phyloP scores from a whole-genome alignment of 2,888 invertebrate species.

The Latrodectus hesperus region DNA sequence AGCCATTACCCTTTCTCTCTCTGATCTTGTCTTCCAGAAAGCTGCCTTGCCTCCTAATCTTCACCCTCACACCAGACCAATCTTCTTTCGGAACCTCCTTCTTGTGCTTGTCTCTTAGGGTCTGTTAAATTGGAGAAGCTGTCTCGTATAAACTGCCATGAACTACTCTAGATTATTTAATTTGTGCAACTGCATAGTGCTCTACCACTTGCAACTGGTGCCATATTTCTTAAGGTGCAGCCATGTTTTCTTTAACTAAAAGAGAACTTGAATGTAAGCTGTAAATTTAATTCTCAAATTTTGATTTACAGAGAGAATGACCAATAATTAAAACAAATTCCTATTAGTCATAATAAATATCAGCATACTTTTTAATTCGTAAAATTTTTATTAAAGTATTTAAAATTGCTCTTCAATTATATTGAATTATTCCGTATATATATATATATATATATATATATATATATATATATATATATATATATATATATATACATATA shows the following conservation, averaged over 20 bases:
- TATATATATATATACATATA: no score
- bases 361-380: no score
- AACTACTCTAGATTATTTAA: constrained; percentile 59
- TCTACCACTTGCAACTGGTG: constrained; percentile 68
- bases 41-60: constrained; percentile 49
- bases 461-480: no score
- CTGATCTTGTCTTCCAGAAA: constrained; percentile 66
- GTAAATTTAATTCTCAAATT: no score
- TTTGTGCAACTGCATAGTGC: constrained; percentile 57
- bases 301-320: no score
- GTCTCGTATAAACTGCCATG: constrained; percentile 66
- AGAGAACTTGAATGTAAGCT: no score
- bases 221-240: constrained; percentile 24
- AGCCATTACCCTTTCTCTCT: constrained; percentile 58
- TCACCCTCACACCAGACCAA: constrained; percentile 19
- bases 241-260: not conserved
- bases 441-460: no score
- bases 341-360: no score
- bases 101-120: not conserved
- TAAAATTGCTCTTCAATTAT: no score
- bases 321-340: no score
- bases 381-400: no score
- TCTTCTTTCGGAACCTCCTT: not conserved
- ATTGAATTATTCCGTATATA: no score
- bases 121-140: constrained; percentile 19